Evolutionary conservation across 2,113 vertebrate species (phyloP).

Genomic region (Dendropsophus ebraccatus): DNA sequence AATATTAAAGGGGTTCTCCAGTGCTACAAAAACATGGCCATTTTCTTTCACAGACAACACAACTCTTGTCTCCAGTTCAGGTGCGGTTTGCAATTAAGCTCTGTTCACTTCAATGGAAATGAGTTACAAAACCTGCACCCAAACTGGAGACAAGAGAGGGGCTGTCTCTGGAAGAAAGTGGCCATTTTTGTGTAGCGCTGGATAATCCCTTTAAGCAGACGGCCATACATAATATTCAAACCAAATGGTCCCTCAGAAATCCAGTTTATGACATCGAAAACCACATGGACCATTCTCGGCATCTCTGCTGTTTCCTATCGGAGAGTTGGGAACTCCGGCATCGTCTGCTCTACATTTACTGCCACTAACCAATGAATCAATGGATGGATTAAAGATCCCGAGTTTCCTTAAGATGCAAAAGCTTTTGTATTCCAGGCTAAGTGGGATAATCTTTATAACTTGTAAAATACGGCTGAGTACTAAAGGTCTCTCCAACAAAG

Average conservation of each 20-base stretch:
- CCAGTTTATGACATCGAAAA: neutral
- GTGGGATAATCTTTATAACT: constrained; percentile 90
- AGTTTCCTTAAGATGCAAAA: constrained; percentile 72
- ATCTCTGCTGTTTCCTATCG: neutral
- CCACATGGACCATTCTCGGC: constrained; percentile 4
- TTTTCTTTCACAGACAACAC: too few species aligned
- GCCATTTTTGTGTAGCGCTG: too few species aligned
- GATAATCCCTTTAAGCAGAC: too few species aligned
- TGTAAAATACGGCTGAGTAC: constrained; percentile 90
- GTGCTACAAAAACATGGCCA: too few species aligned
- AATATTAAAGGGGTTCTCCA: too few species aligned
- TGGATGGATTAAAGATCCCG: constrained; percentile 81
- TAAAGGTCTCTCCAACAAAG: constrained; percentile 79
- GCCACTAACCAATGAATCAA: constrained; percentile 75
- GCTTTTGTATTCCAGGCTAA: constrained; percentile 76
- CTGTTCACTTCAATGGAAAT: too few species aligned
- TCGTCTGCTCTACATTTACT: constrained; percentile 65
- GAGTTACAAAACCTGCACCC: too few species aligned
- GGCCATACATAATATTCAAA: constrained; percentile 5
- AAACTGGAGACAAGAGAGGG: too few species aligned
- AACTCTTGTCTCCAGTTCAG: too few species aligned
- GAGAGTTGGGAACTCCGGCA: neutral
- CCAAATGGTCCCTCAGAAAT: neutral
- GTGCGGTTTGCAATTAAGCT: too few species aligned
- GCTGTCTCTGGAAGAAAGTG: too few species aligned